Evolutionary conservation across 2,797 vertebrate genomes (phyloP), one percentile per base, ranked within the genome.

Genomic region (Botia kubotai): DNA sequence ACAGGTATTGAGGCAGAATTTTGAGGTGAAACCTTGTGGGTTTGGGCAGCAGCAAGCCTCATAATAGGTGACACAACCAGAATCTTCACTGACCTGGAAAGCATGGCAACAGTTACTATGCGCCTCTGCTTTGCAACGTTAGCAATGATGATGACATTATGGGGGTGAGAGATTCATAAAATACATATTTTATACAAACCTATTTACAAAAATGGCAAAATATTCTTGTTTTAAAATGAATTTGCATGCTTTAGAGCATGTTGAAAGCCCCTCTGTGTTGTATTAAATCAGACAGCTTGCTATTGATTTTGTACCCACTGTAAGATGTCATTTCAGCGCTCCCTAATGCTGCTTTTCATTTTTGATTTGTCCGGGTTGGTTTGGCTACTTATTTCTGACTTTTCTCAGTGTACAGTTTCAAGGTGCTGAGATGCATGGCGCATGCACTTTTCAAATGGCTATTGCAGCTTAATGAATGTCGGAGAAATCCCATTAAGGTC

Each of bases 381-480:
- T 77, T 36, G 67, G 12, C 3, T 11, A 43, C 75, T 62, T 57
- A 52, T 68, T 52, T 26, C 29, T 33, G 73, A 74, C 52, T 78
- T 77, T 80, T 75, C 33, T 26, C 53, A 43, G 50, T 53, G 60
- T 63, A 29, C 39, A 43, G 53, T 79, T 33, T 70, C 69, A 66
- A 73, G 63, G 50, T 43, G 13, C 57, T 36, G 46, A 53, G 67
- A 79, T 46, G 50, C 33, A 75, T 58, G 68, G 57, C 62, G 43
- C 75, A 81, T 50, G 52, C 4, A 48, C 67, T 78, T 26, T 80
- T 68, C 33, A 70, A 69, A 81, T 66, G 67, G 67, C 69, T 69
- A 65, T 84, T 77, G 57, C 53, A 50, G 72, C 62, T 85, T 85
- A 86, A 85, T 82, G 62, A 82, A 77, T 75, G 74, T 75, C 14